Evolutionary conservation across 2,888 invertebrate genomes (phyloP).

Genomic region (Cotesia congregata): DNA sequence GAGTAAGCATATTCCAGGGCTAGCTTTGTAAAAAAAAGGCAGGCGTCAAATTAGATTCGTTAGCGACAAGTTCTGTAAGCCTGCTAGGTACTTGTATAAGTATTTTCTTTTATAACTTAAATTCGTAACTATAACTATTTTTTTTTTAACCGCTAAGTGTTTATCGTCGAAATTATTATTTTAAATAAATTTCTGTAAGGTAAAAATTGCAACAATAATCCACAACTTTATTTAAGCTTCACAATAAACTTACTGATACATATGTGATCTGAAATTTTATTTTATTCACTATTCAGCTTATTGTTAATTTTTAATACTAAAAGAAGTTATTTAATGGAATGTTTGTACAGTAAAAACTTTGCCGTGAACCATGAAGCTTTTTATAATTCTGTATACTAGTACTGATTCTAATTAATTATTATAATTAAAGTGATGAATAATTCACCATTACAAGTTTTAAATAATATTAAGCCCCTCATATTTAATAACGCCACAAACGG

Average conservation of each 20-base stretch:
- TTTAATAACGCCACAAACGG: neutral
- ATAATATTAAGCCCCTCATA: neutral
- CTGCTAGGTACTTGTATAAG: slow-evolving; percentile 5
- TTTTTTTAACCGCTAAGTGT: neutral
- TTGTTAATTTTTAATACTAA: no score
- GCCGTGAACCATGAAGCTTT: no score
- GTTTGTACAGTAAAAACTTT: no score
- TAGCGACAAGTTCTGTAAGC: slow-evolving; percentile 37
- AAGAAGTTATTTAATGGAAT: no score
- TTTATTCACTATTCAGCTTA: no score
- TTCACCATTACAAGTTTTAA: neutral
- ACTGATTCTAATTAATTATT: no score
- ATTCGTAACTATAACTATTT: neutral
- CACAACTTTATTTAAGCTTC: no score
- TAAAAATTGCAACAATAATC: neutral
- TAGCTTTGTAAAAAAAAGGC: slow-evolving; percentile 44
- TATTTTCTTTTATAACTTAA: neutral
- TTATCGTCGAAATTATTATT: neutral
- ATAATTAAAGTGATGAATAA: no score
- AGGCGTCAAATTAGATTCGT: slow-evolving; percentile 51
- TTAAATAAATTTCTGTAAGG: neutral
- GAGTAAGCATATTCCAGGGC: slow-evolving; percentile 31
- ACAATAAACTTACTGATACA: no score
- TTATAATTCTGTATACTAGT: no score
- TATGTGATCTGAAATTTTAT: no score